phyloP scores from a whole-genome alignment of 1,140 invertebrate genomes.

The Alviniconcha marisindica region DNA sequence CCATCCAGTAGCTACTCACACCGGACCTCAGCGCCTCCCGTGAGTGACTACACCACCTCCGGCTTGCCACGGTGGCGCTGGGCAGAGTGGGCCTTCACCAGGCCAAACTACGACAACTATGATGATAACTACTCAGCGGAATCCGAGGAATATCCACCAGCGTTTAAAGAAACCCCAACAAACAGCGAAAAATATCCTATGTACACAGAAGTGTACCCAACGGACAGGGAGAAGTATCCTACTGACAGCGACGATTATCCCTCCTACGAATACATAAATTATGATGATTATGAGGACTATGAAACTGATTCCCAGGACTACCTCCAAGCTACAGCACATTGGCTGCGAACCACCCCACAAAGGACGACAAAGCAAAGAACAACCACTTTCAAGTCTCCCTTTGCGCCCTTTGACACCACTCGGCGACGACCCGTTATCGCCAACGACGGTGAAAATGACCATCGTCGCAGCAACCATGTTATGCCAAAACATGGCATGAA shows the following conservation, averaged over 20 bases:
- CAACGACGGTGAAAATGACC: not conserved
- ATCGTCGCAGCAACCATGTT: too few species aligned
- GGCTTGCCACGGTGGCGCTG: too few species aligned
- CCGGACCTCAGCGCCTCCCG: too few species aligned
- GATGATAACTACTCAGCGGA: too few species aligned
- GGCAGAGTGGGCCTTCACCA: too few species aligned
- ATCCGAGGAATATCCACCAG: too few species aligned
- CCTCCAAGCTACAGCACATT: not conserved
- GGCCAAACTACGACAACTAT: too few species aligned
- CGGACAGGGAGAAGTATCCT: not conserved
- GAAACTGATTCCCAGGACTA: not conserved
- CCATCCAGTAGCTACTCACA: too few species aligned
- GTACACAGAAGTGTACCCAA: not conserved
- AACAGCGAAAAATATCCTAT: too few species aligned
- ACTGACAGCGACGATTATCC: not conserved
- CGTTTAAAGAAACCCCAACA: too few species aligned
- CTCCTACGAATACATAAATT: not conserved
- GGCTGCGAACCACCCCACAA: not conserved
- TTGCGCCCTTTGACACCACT: not conserved
- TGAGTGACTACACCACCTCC: too few species aligned
- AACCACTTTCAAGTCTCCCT: slow-evolving; percentile 4
- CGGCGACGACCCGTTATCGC: not conserved
- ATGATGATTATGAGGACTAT: not conserved
- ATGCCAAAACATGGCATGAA: too few species aligned
- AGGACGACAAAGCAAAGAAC: not conserved